Base-by-base conservation (phyloP, 2,797 vertebrate species). In the Sylvilagus floridanus region DNA sequence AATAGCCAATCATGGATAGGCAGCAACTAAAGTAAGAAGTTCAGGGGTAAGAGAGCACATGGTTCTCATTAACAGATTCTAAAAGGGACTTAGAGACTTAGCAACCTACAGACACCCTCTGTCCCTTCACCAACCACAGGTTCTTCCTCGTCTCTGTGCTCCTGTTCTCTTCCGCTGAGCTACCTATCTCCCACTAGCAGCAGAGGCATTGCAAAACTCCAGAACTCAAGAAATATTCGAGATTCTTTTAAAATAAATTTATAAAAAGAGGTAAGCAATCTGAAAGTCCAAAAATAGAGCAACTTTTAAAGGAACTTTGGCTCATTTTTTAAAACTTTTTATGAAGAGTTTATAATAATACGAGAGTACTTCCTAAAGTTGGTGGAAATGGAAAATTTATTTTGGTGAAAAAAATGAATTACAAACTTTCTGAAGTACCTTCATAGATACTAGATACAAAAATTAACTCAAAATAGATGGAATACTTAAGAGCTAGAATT, bases 221-320 rank as follows among this genome's bases (percentile, higher is more conserved):
- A 92, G 78, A 93, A 28, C 72, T 71, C 52, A 37, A 66, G 28
- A 26, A 71, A 91, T 16, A 91, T 16, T 69, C 17, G 2, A 32
- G 10, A 19, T 54, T 62, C 50, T 54, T 71, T 66, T 28, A 11
- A 62, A 62, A 69, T 37, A 77, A 88, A 66, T 32, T 88, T 52
- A 66, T 32, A 86, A 93, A 93, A 85, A 2, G 26, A 84, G 11
- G 12, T 37, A 81, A 85, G 30, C 22, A 57, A 68, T 32, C 32
- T 78, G 17, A 87, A 75, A 4, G 7, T 65, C 65, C 3, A 54
- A 89, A 86, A 76, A 37, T 92, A 66, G 42, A 72, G 22, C 42
- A 68, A 73, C 30, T 87, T 89, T 84, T 32, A 90, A 89, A 65
- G 42, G 65, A 65, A 35, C 13, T 66, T 89, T 79, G n/a, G 24